Percentiles rank a stretch among this genome's conserved stretches.
These are phyloP conservation scores for Chesias legatella DNA, from an alignment of 2,888 invertebrate genomes.

Conservation along the genomic window DNA sequence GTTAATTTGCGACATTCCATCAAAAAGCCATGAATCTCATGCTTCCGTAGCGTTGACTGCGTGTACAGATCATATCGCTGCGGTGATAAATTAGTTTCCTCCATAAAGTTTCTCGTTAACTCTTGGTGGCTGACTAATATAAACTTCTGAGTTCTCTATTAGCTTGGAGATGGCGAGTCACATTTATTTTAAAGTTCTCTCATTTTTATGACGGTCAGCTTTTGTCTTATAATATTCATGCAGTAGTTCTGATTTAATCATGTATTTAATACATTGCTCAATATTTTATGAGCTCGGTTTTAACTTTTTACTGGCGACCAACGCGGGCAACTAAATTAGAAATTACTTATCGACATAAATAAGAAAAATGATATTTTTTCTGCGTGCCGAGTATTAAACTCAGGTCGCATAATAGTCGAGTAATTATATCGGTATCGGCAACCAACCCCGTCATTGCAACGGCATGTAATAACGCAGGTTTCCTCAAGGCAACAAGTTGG, in stretches of 20 bases:
- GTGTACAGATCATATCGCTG: conserved; percentile 54
- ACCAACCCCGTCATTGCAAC: conserved; percentile 26
- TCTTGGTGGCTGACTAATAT: conserved; percentile 29
- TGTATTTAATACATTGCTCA: too few species aligned
- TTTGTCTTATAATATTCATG: too few species aligned
- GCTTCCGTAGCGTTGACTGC: conserved; percentile 40
- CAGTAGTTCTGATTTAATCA: too few species aligned
- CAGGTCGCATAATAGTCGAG: conserved; percentile 28
- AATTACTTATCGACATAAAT: conserved; percentile 35
- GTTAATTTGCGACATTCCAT: conserved; percentile 42
- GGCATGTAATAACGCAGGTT: conserved; percentile 36
- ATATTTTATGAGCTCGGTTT: background rate
- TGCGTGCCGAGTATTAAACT: background rate
- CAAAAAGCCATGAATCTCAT: conserved; percentile 42
- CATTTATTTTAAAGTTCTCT: background rate
- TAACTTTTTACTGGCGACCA: conserved; percentile 47
- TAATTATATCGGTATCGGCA: conserved; percentile 33
- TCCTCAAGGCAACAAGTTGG: conserved; percentile 72
- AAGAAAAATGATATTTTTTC: too few species aligned
- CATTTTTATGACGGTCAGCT: background rate
- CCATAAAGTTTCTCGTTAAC: conserved; percentile 44
- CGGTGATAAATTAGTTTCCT: conserved; percentile 57
- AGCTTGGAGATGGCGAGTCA: conserved; percentile 13
- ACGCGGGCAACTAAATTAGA: conserved; percentile 51
- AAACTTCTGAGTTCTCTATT: conserved; percentile 29